Evolutionary conservation across 2,113 vertebrate genomes (phyloP), one percentile per base, ranked within the genome.

Genomic region (Dasyurus viverrinus): DNA sequence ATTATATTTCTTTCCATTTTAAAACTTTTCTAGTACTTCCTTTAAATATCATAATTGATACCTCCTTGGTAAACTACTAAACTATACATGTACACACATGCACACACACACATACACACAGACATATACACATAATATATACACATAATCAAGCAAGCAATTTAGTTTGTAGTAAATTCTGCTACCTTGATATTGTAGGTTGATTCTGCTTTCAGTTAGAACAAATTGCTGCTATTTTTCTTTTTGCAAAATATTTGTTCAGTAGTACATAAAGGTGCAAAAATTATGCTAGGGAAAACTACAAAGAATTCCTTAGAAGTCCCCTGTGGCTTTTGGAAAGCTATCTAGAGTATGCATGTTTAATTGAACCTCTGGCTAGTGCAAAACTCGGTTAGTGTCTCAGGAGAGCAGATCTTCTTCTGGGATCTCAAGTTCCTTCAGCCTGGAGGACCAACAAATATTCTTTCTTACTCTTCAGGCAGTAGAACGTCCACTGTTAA

Each of bases 241-340:
- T 93, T 53, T 84, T 3, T 92, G 54, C 27, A 93, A 95, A 95
- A 89, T 95, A 42, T 92, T 96, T 95, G 19, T 8, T 93, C 47
- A 53, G 36, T 94, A 53, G 9, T 19, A 95, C 42, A 54, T 92
- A 93, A 94, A 92, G 0, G 0, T 84, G 11, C 94, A 54, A 92
- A 93, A 93, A 4, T 47, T 94, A 95, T 93, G 10, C 23, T 93
- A 22, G 27, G 48, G n/a, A 36, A 94, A 96, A 93, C 2, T 5
- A 27, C 16, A 26, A 89, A 90, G 30, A 90, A 24, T 52, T 92
- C 26, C 36, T 22, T 52, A 2, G 47, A 12, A 47, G 46, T 92
- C 8, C 54, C 92, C 36, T 76, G 57, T 25, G 52, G 53, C 68
- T 42, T 96, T 94, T 92, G 90, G 52, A 92, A 0, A 47, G 55